Evolutionary conservation across 2,888 invertebrate genomes (phyloP).

Genomic region (Eristalinus aeneus): DNA sequence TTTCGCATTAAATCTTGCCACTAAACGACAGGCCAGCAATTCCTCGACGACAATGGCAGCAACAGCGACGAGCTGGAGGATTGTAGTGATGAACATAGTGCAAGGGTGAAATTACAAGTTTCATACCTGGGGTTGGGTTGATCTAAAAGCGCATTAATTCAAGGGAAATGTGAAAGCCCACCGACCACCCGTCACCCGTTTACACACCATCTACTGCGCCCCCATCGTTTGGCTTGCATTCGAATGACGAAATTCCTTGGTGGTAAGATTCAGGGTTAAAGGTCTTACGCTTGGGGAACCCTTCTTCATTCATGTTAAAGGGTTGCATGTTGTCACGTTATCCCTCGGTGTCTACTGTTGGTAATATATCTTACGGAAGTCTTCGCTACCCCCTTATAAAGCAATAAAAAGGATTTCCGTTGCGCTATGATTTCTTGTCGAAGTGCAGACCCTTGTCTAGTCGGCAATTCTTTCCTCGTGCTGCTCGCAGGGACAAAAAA

Average conservation of each 20-base stretch:
- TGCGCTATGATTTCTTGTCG: slow-evolving; percentile 70
- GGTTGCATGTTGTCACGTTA: slow-evolving; percentile 81
- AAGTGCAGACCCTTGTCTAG: slow-evolving; percentile 58
- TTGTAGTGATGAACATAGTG: slow-evolving; percentile 54
- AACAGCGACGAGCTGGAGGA: slow-evolving; percentile 10
- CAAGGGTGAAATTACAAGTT: slow-evolving; percentile 36
- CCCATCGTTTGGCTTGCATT: slow-evolving; percentile 23
- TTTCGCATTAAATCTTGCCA: slow-evolving; percentile 65
- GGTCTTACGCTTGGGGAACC: slow-evolving; percentile 44
- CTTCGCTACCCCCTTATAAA: slow-evolving; percentile 70
- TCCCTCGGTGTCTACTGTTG: slow-evolving; percentile 70
- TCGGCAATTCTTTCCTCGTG: slow-evolving; percentile 38
- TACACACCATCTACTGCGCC: not conserved
- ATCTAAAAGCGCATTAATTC: slow-evolving; percentile 46
- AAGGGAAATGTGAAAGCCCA: slow-evolving; percentile 25
- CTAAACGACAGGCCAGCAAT: slow-evolving; percentile 33
- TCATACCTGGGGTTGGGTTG: slow-evolving; percentile 26
- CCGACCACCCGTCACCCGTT: slow-evolving; percentile 31
- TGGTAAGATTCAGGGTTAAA: slow-evolving; percentile 70
- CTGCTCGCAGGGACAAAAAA: not conserved
- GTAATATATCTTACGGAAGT: slow-evolving; percentile 71
- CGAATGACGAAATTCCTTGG: slow-evolving; percentile 61
- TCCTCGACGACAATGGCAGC: slow-evolving; percentile 13
- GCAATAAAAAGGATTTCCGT: slow-evolving; percentile 71
- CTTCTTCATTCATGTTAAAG: slow-evolving; percentile 55